Percentiles rank a stretch among this genome's conserved stretches.
These are phyloP conservation scores for Furcula furcula DNA, from an alignment of 2,888 invertebrate species.

Conservation along the genomic window DNA sequence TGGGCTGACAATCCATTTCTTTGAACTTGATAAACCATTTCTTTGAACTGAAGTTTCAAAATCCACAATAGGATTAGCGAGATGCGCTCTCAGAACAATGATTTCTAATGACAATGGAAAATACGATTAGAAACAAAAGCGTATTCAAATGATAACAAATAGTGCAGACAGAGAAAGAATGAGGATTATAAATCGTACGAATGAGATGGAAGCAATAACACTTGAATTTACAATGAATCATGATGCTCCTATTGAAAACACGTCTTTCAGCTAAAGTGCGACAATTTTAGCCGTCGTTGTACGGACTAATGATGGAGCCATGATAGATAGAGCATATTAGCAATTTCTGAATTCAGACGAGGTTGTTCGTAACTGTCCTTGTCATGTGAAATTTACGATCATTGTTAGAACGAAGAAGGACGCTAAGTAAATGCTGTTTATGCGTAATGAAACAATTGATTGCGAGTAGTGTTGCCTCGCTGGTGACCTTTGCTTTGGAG, in stretches of 20 bases:
- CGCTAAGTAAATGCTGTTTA: conserved; percentile 3
- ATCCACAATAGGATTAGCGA: neutral
- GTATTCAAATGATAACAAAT: conserved; percentile 41
- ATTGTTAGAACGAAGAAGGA: conserved; percentile 12
- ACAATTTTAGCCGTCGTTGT: conserved; percentile 18
- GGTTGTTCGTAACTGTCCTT: conserved; percentile 17
- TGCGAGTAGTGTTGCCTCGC: conserved; percentile 2
- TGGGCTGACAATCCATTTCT: too few species aligned
- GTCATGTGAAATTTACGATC: conserved; percentile 14
- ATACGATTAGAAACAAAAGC: conserved; percentile 25
- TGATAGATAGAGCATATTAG: too few species aligned
- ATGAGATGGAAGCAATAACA: conserved; percentile 42
- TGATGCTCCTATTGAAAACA: conserved; percentile 31
- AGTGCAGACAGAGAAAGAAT: conserved; percentile 33
- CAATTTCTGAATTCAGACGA: conserved; percentile 9
- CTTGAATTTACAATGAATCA: conserved; percentile 66
- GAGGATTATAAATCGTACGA: conserved; percentile 36
- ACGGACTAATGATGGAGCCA: conserved; percentile 10
- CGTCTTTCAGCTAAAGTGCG: conserved; percentile 28
- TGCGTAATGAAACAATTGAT: conserved; percentile 9
- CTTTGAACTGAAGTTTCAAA: neutral
- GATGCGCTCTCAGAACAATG: conserved; percentile 5
- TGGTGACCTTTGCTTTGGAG: conserved; percentile 4
- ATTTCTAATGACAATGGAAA: conserved; percentile 20
- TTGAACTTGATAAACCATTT: conserved; percentile 3